phyloP scores from a whole-genome alignment of 2,888 invertebrate species.

The Cephalotes varians region DNA sequence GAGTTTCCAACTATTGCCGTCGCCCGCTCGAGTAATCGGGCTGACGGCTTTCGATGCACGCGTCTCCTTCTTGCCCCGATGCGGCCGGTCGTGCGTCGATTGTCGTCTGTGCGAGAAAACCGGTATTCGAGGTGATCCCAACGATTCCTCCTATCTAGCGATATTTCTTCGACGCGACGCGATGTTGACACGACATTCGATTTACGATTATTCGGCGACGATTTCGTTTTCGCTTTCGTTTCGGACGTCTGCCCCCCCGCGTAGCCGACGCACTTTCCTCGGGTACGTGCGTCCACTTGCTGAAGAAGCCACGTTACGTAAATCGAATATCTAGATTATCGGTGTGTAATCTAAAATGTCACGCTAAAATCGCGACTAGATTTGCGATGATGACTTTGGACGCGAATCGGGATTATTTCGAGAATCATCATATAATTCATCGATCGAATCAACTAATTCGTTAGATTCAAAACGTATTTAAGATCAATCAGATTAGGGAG shows the following conservation, averaged over 20 bases:
- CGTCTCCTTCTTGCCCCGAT: background rate
- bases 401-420: background rate
- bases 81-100: background rate
- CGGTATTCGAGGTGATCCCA: background rate
- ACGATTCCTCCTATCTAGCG: background rate
- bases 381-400: background rate
- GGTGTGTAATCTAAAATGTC: slow-evolving; percentile 41
- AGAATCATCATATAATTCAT: background rate
- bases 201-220: background rate
- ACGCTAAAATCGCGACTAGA: slow-evolving; percentile 33
- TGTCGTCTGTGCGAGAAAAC: background rate
- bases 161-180: background rate
- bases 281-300: slow-evolving; percentile 43
- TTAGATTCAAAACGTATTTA: background rate
- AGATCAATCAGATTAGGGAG: background rate
- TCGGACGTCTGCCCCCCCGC: background rate
- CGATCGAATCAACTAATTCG: background rate
- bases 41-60: slow-evolving; percentile 7
- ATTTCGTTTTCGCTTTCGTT: slow-evolving; percentile 29
- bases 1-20: slow-evolving; percentile 26
- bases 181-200: no score
- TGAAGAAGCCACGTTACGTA: slow-evolving; percentile 49
- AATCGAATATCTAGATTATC: slow-evolving; percentile 32
- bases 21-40: slow-evolving; percentile 16
- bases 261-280: slow-evolving; percentile 55